Evolutionary conservation across 2,797 vertebrate species (phyloP).

Genomic region (Chromobotia macracanthus): DNA sequence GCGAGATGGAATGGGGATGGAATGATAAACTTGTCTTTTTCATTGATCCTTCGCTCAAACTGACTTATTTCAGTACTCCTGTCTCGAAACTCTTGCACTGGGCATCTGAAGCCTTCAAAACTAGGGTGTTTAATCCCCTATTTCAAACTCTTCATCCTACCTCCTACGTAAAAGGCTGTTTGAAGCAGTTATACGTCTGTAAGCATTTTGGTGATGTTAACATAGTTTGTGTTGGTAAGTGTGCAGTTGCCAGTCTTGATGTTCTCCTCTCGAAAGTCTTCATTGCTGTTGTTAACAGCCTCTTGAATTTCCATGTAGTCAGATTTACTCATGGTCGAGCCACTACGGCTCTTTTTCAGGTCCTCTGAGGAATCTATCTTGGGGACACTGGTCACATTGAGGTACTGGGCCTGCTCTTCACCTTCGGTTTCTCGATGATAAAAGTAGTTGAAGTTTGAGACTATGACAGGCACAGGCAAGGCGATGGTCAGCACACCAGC

Average conservation of each 20-base stretch:
- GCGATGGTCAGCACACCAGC: constrained; percentile 89
- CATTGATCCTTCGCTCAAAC: constrained; percentile 35
- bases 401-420: constrained; percentile 88
- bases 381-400: constrained; percentile 87
- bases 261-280: constrained; percentile 93
- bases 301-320: constrained; percentile 91
- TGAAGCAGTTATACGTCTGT: constrained; percentile 85
- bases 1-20: constrained; percentile 33
- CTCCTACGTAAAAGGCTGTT: constrained; percentile 20
- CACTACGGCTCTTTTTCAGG: constrained; percentile 92
- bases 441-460: constrained; percentile 93
- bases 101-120: constrained; percentile 48
- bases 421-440: constrained; percentile 90
- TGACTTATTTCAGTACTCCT: constrained; percentile 44
- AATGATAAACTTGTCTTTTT: constrained; percentile 44
- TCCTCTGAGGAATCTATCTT: constrained; percentile 87
- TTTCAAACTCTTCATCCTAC: constrained; percentile 29
- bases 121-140: constrained; percentile 33
- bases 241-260: constrained; percentile 97
- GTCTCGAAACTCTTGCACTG: constrained; percentile 31
- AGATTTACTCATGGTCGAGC: constrained; percentile 89
- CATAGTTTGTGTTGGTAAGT: constrained; percentile 95
- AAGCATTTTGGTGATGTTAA: constrained; percentile 99
- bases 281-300: constrained; percentile 91
- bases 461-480: constrained; percentile 89